These are phyloP conservation scores for Rousettus madagascariensis DNA, from an alignment of 2,797 vertebrate species.

Conservation along the genomic window DNA sequence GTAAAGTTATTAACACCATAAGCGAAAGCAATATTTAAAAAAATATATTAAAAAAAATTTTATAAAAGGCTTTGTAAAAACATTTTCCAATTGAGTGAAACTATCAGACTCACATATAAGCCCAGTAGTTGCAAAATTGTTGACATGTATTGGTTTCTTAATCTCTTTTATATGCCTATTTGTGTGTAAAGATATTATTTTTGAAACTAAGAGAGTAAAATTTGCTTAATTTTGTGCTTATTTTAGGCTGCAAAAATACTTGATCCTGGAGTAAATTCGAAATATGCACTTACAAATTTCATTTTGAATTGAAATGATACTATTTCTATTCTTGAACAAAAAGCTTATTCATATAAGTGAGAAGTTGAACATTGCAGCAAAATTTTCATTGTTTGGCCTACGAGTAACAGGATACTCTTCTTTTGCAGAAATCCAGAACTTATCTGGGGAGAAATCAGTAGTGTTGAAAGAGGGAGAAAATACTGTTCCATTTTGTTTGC, in stretches of 20 bases:
- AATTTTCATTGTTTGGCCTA: not conserved
- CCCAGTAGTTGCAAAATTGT: not conserved
- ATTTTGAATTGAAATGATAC: not conserved
- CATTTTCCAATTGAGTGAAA: not conserved
- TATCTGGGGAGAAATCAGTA: not conserved
- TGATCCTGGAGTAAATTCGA: not conserved
- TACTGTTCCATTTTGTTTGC: not conserved
- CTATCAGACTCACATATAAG: not conserved
- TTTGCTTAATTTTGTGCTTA: not conserved
- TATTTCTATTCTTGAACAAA: not conserved
- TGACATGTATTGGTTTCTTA: not conserved
- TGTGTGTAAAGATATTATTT: not conserved
- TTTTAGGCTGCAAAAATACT: not conserved
- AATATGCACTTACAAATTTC: not conserved
- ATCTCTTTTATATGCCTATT: not conserved
- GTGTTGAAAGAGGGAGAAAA: not conserved
- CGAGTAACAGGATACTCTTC: not conserved
- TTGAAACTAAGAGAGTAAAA: not conserved
- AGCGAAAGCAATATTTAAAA: not conserved
- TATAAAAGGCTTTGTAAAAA: not conserved
- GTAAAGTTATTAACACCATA: not conserved
- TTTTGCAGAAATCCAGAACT: not conserved
- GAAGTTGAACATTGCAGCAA: not conserved
- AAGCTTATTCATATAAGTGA: not conserved
- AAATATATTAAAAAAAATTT: not conserved